phyloP scores from a whole-genome alignment of 1,140 invertebrate genomes.

The Drosophila ercepeae region DNA sequence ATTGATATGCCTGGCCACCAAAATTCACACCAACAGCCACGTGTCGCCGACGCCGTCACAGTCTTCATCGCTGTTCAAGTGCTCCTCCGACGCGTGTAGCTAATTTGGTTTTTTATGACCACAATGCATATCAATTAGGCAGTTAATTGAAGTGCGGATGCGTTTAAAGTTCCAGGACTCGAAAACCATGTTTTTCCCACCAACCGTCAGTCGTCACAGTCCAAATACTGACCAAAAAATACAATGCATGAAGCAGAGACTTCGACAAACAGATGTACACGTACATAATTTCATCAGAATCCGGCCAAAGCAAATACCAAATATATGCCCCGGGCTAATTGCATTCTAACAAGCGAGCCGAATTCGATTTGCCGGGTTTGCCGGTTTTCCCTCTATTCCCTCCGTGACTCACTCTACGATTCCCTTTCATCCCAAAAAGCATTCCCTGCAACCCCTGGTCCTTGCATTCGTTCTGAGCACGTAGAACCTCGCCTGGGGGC shows the following conservation, averaged over 20 bases:
- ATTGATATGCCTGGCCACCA: constrained; percentile 17
- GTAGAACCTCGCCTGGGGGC: constrained; percentile 44
- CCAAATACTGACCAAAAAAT: constrained; percentile 38
- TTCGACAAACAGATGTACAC: constrained; percentile 42
- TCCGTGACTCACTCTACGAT: constrained; percentile 3
- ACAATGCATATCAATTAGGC: constrained; percentile 72
- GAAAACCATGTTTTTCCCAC: constrained; percentile 1
- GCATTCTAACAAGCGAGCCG: constrained; percentile 77
- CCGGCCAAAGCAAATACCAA: constrained; percentile 59
- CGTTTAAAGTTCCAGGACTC: constrained; percentile 13
- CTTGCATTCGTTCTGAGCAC: constrained; percentile 69
- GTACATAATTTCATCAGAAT: constrained; percentile 66
- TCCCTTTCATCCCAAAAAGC: not conserved
- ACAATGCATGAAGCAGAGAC: constrained; percentile 10
- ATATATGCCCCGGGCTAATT: constrained; percentile 73
- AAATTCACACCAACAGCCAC: constrained; percentile 59
- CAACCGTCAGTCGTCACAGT: constrained; percentile 25
- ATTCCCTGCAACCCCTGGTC: constrained; percentile 42
- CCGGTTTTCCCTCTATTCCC: not conserved
- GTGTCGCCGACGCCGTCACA: constrained; percentile 37
- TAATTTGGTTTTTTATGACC: constrained; percentile 49
- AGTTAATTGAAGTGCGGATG: constrained; percentile 56
- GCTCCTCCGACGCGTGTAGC: constrained; percentile 52
- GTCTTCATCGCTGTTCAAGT: constrained; percentile 31
- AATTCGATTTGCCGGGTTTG: constrained; percentile 75